phyloP scores from a whole-genome alignment of 2,888 invertebrate genomes.

The Stomorhina lunata region DNA sequence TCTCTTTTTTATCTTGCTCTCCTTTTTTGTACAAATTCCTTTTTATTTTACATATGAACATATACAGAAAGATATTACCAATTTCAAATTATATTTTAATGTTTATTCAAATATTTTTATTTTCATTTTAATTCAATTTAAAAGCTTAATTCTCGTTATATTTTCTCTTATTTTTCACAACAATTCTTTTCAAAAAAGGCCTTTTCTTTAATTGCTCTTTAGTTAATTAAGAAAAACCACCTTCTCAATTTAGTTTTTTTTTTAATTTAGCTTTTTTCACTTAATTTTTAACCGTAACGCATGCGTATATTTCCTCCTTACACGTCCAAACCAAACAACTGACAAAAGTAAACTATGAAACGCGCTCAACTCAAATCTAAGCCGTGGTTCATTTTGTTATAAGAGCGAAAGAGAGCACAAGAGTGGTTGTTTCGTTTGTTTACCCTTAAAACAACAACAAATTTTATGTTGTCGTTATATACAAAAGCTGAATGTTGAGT shows the following conservation, averaged over 20 bases:
- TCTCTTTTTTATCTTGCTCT: slow-evolving; percentile 46
- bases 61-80: background rate
- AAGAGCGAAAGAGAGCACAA: slow-evolving; percentile 40
- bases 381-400: slow-evolving; percentile 50
- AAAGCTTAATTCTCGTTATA: background rate
- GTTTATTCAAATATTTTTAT: slow-evolving; percentile 12
- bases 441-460: slow-evolving; percentile 38
- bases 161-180: slow-evolving; percentile 9
- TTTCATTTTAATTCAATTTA: background rate
- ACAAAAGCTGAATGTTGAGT: slow-evolving; percentile 27
- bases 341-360: slow-evolving; percentile 63
- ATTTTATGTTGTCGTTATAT: slow-evolving; percentile 10
- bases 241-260: slow-evolving; percentile 38
- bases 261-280: background rate
- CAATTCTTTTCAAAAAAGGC: slow-evolving; percentile 13
- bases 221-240: slow-evolving; percentile 41
- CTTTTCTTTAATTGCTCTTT: slow-evolving; percentile 28
- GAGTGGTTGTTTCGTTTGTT: slow-evolving; percentile 7
- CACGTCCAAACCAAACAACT: slow-evolving; percentile 58
- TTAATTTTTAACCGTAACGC: slow-evolving; percentile 41
- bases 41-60: slow-evolving; percentile 10
- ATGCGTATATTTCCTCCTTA: slow-evolving; percentile 28
- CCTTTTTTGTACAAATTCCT: slow-evolving; percentile 43
- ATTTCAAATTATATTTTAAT: background rate
- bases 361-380: slow-evolving; percentile 62